Percentiles rank a stretch among this genome's conserved stretches.
Evolutionary conservation across 2,113 vertebrate species (phyloP).

Genomic region (Spea multiplicata): DNA sequence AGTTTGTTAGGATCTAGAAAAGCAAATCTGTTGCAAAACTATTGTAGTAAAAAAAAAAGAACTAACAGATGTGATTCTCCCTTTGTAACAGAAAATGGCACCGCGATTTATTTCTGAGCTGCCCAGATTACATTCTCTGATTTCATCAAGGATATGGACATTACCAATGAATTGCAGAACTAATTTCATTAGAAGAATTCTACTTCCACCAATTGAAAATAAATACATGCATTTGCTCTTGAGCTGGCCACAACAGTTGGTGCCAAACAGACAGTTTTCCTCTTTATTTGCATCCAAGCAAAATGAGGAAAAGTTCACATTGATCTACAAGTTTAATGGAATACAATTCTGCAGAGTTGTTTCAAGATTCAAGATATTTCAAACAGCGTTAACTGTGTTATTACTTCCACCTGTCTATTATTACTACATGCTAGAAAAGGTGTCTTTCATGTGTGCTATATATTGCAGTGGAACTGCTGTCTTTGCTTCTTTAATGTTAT

Average conservation of each 20-base stretch:
- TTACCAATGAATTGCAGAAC: neutral
- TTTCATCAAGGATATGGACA: neutral
- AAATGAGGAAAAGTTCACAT: constrained; percentile 55
- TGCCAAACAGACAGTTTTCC: neutral
- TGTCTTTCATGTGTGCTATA: constrained; percentile 54
- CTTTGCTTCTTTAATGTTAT: constrained; percentile 82
- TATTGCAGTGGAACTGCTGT: constrained; percentile 60
- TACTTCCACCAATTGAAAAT: neutral
- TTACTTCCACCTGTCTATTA: constrained; percentile 70
- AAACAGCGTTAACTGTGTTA: constrained; percentile 72
- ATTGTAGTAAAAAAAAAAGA: no score
- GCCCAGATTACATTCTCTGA: no score
- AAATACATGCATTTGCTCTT: neutral
- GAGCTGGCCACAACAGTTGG: neutral
- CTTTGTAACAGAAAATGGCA: no score
- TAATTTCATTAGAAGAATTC: neutral
- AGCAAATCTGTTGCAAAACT: no score
- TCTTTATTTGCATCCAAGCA: neutral
- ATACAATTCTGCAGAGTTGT: constrained; percentile 71
- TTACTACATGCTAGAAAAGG: constrained; percentile 68
- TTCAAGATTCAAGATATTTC: constrained; percentile 83
- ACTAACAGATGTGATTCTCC: no score
- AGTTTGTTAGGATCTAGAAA: no score
- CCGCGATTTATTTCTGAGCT: no score
- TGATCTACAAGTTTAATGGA: constrained; percentile 78